Conservation (phyloP, 2,113 vertebrate species). For the Steatornis caripensis region DNA sequence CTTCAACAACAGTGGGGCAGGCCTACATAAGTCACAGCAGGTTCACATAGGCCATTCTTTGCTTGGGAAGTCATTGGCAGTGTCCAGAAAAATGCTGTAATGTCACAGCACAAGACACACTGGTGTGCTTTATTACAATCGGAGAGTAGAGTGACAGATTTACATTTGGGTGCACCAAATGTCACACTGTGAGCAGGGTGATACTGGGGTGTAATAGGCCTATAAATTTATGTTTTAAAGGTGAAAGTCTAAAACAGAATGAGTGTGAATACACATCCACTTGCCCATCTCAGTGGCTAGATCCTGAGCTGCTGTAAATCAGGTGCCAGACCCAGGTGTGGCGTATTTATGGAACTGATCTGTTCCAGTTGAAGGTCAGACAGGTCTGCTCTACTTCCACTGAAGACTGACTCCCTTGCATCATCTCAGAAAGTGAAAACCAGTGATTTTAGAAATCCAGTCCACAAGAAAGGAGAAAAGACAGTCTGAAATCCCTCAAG, state of each 20-base stretch:
- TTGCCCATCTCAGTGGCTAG: neutral
- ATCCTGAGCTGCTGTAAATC: neutral
- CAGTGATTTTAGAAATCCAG: neutral
- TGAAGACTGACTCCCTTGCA: neutral
- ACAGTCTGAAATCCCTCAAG: neutral
- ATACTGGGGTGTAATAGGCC: neutral
- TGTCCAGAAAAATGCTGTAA: neutral
- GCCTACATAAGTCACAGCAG: neutral
- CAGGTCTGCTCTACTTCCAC: neutral
- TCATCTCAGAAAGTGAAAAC: neutral
- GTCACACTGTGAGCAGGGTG: neutral
- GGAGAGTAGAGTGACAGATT: neutral
- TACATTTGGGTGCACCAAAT: neutral
- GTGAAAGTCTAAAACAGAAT: neutral
- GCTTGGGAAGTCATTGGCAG: neutral
- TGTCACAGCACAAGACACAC: neutral
- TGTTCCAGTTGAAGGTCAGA: neutral
- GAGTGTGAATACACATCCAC: neutral
- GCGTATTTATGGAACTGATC: neutral
- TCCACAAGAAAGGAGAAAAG: neutral
- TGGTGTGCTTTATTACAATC: neutral
- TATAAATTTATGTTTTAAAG: neutral
- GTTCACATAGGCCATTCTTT: neutral
- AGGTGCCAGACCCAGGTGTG: neutral
- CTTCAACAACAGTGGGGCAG: neutral